Evolutionary conservation across 2,113 vertebrate genomes (phyloP).

Genomic region (Gracilinanus agilis): DNA sequence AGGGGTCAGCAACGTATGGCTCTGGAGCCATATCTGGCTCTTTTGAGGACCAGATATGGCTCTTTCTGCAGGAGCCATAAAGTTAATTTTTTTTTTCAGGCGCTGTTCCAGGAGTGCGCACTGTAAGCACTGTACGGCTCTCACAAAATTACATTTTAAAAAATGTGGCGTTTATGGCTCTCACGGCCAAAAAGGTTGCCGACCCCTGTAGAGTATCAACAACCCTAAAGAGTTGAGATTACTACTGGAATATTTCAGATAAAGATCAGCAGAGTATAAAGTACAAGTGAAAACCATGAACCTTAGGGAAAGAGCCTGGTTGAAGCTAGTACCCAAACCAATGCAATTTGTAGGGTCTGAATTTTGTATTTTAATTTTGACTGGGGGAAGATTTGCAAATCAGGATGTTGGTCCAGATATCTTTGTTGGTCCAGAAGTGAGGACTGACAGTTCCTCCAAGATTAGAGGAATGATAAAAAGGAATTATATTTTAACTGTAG

Average conservation of each 20-base stretch:
- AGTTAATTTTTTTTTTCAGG: too few species aligned
- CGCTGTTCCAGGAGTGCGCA: too few species aligned
- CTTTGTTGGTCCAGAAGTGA: neutral
- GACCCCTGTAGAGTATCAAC: too few species aligned
- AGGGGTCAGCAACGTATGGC: too few species aligned
- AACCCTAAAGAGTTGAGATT: neutral
- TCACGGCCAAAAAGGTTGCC: too few species aligned
- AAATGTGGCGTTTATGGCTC: too few species aligned
- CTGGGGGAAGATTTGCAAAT: neutral
- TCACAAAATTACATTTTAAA: too few species aligned
- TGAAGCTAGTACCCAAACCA: neutral
- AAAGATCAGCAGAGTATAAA: neutral
- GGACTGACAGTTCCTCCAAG: neutral
- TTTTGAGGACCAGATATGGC: too few species aligned
- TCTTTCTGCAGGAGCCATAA: too few species aligned
- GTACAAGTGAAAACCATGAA: neutral
- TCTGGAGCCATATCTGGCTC: too few species aligned
- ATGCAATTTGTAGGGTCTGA: neutral
- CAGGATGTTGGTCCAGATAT: neutral
- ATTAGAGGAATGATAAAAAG: neutral
- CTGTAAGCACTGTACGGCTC: too few species aligned
- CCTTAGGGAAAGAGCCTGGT: neutral
- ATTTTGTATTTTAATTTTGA: neutral
- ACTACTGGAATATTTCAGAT: neutral
- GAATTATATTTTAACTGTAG: neutral